Conservation (phyloP, 2,888 invertebrate species). For the Sphaerophoria rueppellii region DNA sequence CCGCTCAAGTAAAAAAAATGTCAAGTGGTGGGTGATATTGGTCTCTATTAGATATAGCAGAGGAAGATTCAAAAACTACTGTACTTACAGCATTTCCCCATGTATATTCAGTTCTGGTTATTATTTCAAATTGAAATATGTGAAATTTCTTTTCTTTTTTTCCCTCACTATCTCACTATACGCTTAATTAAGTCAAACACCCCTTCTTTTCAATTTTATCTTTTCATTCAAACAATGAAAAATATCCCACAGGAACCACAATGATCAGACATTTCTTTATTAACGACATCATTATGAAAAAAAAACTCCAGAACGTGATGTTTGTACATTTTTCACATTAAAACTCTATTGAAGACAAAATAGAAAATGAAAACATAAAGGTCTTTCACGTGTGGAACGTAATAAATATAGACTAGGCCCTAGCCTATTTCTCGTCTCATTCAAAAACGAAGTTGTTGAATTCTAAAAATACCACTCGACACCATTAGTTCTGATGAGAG, state of each 20-base stretch:
- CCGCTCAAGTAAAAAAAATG: no score
- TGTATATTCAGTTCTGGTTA: no score
- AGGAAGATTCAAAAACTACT: no score
- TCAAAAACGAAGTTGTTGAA: not conserved
- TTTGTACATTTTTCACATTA: constrained; percentile 49
- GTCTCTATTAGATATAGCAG: no score
- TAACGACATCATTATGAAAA: constrained; percentile 31
- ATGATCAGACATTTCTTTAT: constrained; percentile 36
- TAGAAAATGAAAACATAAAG: constrained; percentile 10
- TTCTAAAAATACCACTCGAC: constrained; percentile 60
- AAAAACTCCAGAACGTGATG: constrained; percentile 59
- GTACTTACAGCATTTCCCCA: no score
- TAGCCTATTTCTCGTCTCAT: not conserved
- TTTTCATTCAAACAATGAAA: constrained; percentile 9
- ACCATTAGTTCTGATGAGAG: constrained; percentile 50
- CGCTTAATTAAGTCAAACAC: not conserved
- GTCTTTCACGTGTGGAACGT: constrained; percentile 50
- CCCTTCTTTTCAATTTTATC: not conserved
- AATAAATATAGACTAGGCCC: not conserved
- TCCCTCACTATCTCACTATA: not conserved
- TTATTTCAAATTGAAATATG: no score
- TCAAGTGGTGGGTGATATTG: no score
- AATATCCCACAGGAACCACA: constrained; percentile 31
- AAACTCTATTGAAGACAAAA: constrained; percentile 18
- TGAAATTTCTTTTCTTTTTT: no score